Conservation (phyloP, 2,888 invertebrate species). For the Drosophila melanosoma region DNA sequence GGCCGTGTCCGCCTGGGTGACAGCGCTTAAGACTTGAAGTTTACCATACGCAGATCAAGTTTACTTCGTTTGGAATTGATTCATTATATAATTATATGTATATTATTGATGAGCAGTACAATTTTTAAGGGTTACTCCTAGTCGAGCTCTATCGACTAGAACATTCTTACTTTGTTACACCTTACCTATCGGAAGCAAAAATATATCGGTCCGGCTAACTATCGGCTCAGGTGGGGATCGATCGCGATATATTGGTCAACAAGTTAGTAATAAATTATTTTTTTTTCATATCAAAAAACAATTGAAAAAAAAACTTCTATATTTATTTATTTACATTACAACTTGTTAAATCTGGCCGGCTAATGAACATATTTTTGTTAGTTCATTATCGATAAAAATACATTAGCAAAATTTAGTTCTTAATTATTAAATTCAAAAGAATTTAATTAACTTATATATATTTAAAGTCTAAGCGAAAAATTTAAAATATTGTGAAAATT, state of each 20-base stretch:
- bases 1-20: background rate
- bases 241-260: no score
- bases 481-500: background rate
- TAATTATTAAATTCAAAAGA: no score
- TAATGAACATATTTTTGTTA: background rate
- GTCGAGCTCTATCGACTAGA: background rate
- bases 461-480: no score
- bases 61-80: background rate
- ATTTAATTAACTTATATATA: no score
- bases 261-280: no score
- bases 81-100: background rate
- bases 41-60: background rate
- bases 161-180: background rate
- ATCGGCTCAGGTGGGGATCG: no score
- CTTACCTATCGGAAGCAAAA: no score
- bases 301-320: no score
- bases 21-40: background rate
- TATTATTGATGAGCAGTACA: background rate
- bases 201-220: no score
- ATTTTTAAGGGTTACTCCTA: background rate
- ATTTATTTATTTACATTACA: no score
- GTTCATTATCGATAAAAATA: background rate
- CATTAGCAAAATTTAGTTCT: background rate
- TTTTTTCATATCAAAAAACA: no score
- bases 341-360: background rate